Conservation (phyloP, 2,888 invertebrate species). For the Sinelater perroti region DNA sequence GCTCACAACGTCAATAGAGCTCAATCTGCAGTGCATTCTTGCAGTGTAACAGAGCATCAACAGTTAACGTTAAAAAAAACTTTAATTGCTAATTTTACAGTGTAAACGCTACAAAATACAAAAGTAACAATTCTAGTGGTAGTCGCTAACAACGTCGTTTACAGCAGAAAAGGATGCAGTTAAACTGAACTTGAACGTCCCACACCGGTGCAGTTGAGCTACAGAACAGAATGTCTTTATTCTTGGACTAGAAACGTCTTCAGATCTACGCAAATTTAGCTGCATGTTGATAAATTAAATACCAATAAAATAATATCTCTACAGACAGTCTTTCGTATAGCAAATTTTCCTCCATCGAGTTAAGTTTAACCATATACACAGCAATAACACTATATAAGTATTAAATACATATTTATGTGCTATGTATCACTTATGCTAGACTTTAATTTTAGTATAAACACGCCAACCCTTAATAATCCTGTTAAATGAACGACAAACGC, state of each 20-base stretch:
- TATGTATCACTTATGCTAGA: constrained; percentile 26
- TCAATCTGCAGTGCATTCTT: constrained; percentile 57
- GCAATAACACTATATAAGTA: constrained; percentile 34
- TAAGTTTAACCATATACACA: constrained; percentile 26
- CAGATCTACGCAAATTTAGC: constrained; percentile 10
- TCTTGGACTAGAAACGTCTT: constrained; percentile 26
- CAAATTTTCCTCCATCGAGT: constrained; percentile 19
- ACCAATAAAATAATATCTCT: constrained; percentile 6
- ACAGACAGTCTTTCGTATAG: constrained; percentile 33
- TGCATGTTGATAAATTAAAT: constrained; percentile 1
- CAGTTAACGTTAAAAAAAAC: constrained; percentile 32
- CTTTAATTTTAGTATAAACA: constrained; percentile 28
- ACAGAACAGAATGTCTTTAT: constrained; percentile 14
- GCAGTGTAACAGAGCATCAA: constrained; percentile 53
- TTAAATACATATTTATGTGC: constrained; percentile 28
- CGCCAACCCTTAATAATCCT: constrained; percentile 19
- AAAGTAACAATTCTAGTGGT: constrained; percentile 24
- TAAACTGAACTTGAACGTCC: no score
- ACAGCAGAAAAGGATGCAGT: no score
- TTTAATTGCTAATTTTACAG: constrained; percentile 30
- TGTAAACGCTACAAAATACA: constrained; percentile 35
- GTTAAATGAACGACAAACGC: constrained; percentile 5
- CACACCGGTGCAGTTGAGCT: not conserved
- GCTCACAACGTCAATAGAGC: no score
- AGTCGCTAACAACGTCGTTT: no score